Base-by-base conservation (phyloP, 92 coral and sea anemone genomes). In the Palythoa grandis region DNA sequence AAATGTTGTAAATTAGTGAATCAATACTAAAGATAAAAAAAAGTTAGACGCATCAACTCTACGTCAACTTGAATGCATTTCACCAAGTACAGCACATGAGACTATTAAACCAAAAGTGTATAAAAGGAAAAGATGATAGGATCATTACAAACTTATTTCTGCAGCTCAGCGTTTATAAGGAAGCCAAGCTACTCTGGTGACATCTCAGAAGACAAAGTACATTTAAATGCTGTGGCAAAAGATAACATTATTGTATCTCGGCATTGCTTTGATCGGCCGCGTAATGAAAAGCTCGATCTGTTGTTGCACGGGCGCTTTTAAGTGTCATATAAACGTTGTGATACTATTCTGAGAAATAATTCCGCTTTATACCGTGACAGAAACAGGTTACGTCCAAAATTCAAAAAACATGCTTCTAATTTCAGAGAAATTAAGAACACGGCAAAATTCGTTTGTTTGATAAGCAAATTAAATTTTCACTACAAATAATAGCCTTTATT, bases 211-310 rank as follows among this genome's bases (percentile, higher is more conserved):
- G 43, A 20, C 24, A 60, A 72, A 72, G 20, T 16, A 53, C 16
- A 7, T 52, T 68, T 13, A 65, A 66, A 66, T 43, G 85, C 29
- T 60, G 72, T 14, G 74, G 25, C 70, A 80, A 80, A 67, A 43
- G 84, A 80, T 80, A 80, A 80, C 24, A 63, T 80, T 80, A 43
- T 47, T 80, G 85, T 65, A 52, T 52, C 22, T 66, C n/a, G 63
- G 63, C 16, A 80, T 80, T 60, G 60, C 61, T n/a, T 63, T 79
- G 84, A 65, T 67, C 43, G 22, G 63, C 47, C 73, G 74, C 2
- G 47, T 65, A 80, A 65, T 63, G 39, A 14, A 19, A 70, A 12
- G 11, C 22, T 20, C 35, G 35, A 66, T 3, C 25, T 47, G 61
- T 24, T 43, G 13, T 29, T 40, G 53, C 66, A n/a, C 15, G 29